Evolutionary conservation across 64 coral and sea anemone species (phyloP), one percentile per base, ranked within the genome.

Genomic region (Stichodactyla helianthus): DNA sequence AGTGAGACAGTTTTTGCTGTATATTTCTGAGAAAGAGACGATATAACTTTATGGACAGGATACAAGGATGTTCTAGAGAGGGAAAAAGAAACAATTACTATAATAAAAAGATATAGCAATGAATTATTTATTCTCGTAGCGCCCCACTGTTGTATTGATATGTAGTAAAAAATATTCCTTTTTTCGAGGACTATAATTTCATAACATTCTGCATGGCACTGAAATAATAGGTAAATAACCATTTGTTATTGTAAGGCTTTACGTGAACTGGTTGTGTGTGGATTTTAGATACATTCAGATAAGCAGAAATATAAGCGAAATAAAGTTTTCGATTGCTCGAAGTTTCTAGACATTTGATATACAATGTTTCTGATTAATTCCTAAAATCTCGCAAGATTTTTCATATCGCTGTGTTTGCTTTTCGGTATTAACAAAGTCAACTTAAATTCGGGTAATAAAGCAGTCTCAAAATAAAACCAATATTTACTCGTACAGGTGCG

Each of bases 381-480:
- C 11, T 5, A 74, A 74, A 71, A 27, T 74, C 10, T 74, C 65
- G 22, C 0, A 2, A 22, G 19, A 74, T 68, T 74, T 44, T 74
- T 74, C 68, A 74, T 74, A 74, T 74, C 10, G 12, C 62, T n/a
- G 25, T 74, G 25, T 74, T 74, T 74, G 68, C 2, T 7, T 74
- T 74, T 74, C 26, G 23, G 23, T 71, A 71, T 71, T 71, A 71
- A 71, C 68, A 71, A 71, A 71, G 25, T 71, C 68, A 71, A 28
- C 68, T 71, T 25, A 71, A 70, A 74, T 74, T 31, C n/a, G 10
- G 25, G 68, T 26, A 74, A 31, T 74, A 74, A 74, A 74, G 27
- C 68, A 74, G 68, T 74, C 68, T 74, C 22, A 74, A 74, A 74
- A 74, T 74, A 74, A 74, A 74, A 74, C n/a, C 68, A 74, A 74